Evolutionary conservation across 2,797 vertebrate genomes (phyloP).

Genomic region (Onychomys torridus): DNA sequence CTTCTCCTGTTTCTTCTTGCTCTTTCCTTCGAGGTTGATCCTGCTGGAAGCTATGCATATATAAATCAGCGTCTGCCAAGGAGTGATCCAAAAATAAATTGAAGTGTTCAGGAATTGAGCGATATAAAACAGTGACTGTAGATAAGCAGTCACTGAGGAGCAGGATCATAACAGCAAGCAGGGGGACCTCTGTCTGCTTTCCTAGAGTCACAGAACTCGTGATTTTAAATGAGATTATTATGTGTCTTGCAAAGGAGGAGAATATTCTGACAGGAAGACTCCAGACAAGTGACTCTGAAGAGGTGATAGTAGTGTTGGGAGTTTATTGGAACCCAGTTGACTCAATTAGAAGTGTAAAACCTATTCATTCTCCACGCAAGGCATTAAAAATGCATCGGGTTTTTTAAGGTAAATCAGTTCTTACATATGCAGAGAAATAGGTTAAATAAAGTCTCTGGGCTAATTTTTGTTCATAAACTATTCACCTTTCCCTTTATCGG

Average conservation of each 20-base stretch:
- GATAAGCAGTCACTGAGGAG: conserved; percentile 74
- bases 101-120: conserved; percentile 69
- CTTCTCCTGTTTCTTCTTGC: not conserved
- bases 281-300: conserved; percentile 82
- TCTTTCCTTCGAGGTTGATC: conserved; percentile 33
- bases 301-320: conserved; percentile 83
- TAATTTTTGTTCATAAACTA: conserved; percentile 25
- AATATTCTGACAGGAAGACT: conserved; percentile 83
- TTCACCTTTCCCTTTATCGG: not conserved
- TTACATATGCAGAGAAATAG: conserved; percentile 44
- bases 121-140: conserved; percentile 50
- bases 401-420: conserved; percentile 2
- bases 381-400: conserved; percentile 56
- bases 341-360: conserved; percentile 52
- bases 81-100: conserved; percentile 68
- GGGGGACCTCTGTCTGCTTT: conserved; percentile 76
- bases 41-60: conserved; percentile 46
- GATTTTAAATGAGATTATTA: conserved; percentile 83
- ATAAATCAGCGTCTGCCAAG: conserved; percentile 67
- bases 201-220: conserved; percentile 77
- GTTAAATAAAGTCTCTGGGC: conserved; percentile 38
- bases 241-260: conserved; percentile 81
- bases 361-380: conserved; percentile 59
- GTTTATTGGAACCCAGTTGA: conserved; percentile 84
- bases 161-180: conserved; percentile 74